A percentile compares a stretch with the other conserved stretches of the same genome.
Conservation (phyloP, 92 coral and sea anemone species). For the Phenganax subtilis region DNA sequence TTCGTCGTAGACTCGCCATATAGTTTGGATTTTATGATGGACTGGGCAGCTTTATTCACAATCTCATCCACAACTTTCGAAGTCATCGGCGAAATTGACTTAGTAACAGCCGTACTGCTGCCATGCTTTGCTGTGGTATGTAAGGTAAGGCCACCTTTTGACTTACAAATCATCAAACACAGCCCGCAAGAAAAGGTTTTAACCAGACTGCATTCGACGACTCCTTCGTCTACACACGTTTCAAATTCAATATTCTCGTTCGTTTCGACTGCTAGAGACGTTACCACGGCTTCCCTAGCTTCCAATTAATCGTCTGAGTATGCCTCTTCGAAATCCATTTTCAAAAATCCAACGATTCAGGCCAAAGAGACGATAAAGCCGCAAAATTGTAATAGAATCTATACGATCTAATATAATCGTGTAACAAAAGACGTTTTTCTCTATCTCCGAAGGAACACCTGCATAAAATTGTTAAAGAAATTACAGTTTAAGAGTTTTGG, state of each 20-base stretch:
- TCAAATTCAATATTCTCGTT: constrained; percentile 8
- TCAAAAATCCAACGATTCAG: neutral
- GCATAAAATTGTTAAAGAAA: too few species aligned
- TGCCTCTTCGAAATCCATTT: neutral
- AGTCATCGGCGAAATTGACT: neutral
- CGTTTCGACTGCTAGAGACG: neutral
- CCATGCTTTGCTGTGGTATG: constrained; percentile 16
- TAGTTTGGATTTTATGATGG: neutral
- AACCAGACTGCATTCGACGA: neutral
- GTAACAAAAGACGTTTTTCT: too few species aligned
- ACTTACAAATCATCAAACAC: neutral
- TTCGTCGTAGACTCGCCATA: constrained; percentile 25
- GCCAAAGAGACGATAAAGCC: too few species aligned
- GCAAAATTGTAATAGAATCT: too few species aligned
- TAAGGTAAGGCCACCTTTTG: constrained; percentile 17
- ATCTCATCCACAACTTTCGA: constrained; percentile 13
- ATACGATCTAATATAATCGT: too few species aligned
- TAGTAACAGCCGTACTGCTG: neutral
- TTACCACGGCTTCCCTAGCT: neutral
- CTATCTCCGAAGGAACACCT: too few species aligned
- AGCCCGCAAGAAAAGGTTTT: neutral
- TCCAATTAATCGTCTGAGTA: neutral
- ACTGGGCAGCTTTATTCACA: neutral
- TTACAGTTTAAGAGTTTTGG: too few species aligned
- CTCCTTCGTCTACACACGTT: constrained; percentile 10